Base-by-base conservation (phyloP, 2,888 invertebrate genomes). In the Erpobdella octoculata region DNA sequence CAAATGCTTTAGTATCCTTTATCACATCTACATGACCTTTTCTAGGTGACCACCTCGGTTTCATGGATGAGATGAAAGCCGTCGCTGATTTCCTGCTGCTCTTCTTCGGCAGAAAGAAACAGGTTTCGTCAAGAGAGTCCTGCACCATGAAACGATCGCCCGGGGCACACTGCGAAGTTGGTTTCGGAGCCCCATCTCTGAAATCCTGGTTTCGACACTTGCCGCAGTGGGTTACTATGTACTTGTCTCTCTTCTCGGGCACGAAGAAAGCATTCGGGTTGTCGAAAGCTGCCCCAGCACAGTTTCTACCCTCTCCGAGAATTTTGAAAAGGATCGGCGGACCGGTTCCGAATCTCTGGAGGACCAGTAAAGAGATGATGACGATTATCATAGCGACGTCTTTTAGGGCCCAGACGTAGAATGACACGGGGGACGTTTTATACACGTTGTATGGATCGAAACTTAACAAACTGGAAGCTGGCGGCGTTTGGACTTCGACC, bases 191-290 rank as follows among this genome's bases (percentile, higher is more conserved):
- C 25, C 38, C 36, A 28, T 68, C 41, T 35, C 68, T 41, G 46
- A 37, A 25, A 21, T 28, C 61, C 9, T 25, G 35, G 71, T 66
- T 9, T 66, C 28, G 53, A n/a, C 21, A 28, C 53, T 53, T 53
- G 53, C 53, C 64, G 53, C 67, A 65, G 41, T 65, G 41, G 31
- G 58, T 15, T 28, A 71, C 70, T 48, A 77, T 77, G 71, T 77
- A 77, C 9, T 64, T 73, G 46, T 77, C 77, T n/a, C 77, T 62
- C 69, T 77, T 77, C 70, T 77, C 77, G 9, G 77, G 77, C 62
- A 75, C 59, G 48, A 76, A 76, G 66, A 73, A 61, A 18, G 73
- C 72, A 38, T 74, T 41, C 9, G 71, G 67, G 48, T 72, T 74
- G 65, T 77, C 77, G n/a, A 76, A 66, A 31, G 38, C 61, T 6